phyloP scores from a whole-genome alignment of 2,113 vertebrate species.

The Microcebus murinus region DNA sequence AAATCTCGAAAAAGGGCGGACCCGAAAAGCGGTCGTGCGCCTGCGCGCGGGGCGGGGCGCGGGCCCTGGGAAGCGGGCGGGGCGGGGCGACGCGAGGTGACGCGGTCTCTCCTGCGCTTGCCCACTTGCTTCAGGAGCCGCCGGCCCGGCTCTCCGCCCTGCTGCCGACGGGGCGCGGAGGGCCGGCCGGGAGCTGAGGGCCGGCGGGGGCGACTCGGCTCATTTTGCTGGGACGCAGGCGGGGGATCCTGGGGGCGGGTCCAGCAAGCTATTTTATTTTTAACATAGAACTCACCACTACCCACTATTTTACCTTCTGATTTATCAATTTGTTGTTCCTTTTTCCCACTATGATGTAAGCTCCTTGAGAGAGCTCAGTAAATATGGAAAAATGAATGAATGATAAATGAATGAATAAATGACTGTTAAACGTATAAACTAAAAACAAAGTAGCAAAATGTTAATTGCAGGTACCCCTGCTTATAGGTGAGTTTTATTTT shows the following conservation, averaged over 20 bases:
- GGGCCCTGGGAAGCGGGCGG: slow-evolving; percentile 73
- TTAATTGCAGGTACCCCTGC: neutral
- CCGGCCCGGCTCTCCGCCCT: neutral
- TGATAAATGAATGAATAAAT: neutral
- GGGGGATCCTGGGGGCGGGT: neutral
- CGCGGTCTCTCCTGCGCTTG: neutral
- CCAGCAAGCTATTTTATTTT: neutral
- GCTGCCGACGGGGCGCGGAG: too few relatives aligned
- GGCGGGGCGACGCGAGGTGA: slow-evolving; percentile 45
- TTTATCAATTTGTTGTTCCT: neutral
- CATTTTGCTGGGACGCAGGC: neutral
- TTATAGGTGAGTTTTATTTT: neutral
- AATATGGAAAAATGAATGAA: neutral
- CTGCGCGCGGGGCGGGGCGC: slow-evolving; percentile 66
- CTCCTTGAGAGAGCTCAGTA: neutral
- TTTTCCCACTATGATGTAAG: neutral
- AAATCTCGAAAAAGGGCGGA: slow-evolving; percentile 77
- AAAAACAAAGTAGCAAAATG: neutral
- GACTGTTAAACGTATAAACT: neutral
- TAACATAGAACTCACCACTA: neutral
- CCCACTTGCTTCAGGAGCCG: neutral
- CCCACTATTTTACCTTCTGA: neutral
- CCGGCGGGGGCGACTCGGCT: neutral
- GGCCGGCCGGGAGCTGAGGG: rapidly evolving
- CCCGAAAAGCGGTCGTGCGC: slow-evolving; percentile 40